Conservation (phyloP, 2,113 vertebrate species). For the Serinus canaria region DNA sequence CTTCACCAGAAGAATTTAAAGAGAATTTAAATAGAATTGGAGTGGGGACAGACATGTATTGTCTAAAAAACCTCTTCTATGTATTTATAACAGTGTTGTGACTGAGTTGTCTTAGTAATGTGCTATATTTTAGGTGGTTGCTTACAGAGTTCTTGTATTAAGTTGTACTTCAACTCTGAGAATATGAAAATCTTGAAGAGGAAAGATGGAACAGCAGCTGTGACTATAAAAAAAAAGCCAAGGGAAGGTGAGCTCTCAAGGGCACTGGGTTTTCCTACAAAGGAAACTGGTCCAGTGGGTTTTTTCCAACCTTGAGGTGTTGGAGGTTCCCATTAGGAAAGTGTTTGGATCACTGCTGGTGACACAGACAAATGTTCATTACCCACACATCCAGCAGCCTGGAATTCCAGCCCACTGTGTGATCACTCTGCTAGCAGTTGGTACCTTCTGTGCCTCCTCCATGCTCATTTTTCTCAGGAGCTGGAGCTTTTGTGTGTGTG, state of each 20-base stretch:
- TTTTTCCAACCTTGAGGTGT: not conserved
- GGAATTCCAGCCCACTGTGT: not conserved
- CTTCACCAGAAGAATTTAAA: not conserved
- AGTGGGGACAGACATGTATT: not conserved
- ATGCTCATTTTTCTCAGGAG: slow-evolving; percentile 7
- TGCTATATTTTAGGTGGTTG: not conserved
- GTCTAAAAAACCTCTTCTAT: not conserved
- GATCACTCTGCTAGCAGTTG: slow-evolving; percentile 8
- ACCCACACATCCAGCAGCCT: not conserved
- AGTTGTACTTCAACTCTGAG: not conserved
- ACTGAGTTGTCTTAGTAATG: not conserved
- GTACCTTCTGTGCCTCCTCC: not conserved
- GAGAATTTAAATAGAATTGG: not conserved
- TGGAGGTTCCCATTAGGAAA: slow-evolving; percentile 56
- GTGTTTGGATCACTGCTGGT: slow-evolving; percentile 25
- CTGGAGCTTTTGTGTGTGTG: not conserved
- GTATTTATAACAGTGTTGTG: not conserved
- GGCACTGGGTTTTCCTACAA: not conserved
- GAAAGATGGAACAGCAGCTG: not conserved
- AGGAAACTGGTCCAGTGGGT: not conserved
- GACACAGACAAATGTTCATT: not conserved
- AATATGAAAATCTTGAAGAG: not conserved
- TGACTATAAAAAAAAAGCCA: not conserved
- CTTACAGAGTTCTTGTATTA: not conserved
- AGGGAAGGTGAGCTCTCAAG: not conserved